These are phyloP conservation scores for Tachystola acroxantha DNA, from an alignment of 2,888 invertebrate species.

Conservation along the genomic window DNA sequence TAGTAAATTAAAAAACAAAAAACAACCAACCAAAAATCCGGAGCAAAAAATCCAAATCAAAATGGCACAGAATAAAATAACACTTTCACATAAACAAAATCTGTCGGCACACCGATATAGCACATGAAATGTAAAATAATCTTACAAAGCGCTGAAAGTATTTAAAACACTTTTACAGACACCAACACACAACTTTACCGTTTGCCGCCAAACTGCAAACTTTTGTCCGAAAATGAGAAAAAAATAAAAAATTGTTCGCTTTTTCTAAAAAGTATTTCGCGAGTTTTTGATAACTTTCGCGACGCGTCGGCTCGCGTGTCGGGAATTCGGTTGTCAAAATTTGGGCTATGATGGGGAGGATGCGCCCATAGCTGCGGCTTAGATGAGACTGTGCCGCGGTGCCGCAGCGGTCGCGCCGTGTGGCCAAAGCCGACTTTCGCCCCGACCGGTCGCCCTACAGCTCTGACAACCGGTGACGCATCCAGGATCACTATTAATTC, in stretches of 20 bases:
- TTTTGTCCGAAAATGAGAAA: conserved; percentile 23
- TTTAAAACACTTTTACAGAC: conserved; percentile 57
- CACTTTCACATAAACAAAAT: conserved; percentile 68
- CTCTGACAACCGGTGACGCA: conserved; percentile 65
- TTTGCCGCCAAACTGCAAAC: conserved; percentile 61
- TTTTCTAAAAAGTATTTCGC: conserved; percentile 33
- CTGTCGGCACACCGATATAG: conserved; percentile 55
- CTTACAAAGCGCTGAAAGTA: conserved; percentile 57
- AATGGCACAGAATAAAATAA: conserved; percentile 68
- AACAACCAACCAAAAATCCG: conserved; percentile 72
- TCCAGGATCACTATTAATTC: conserved; percentile 66
- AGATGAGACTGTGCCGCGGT: conserved; percentile 74
- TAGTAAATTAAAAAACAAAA: conserved; percentile 30
- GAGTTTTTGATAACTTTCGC: conserved; percentile 48
- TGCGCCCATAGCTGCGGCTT: conserved; percentile 76
- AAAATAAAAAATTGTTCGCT: conserved; percentile 5
- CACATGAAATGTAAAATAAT: conserved; percentile 56
- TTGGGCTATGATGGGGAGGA: conserved; percentile 75
- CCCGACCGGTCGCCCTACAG: conserved; percentile 76
- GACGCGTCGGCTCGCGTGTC: conserved; percentile 54
- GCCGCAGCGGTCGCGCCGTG: conserved; percentile 63
- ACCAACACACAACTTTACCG: conserved; percentile 73
- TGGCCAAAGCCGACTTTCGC: conserved; percentile 71
- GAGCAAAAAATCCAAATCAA: conserved; percentile 73
- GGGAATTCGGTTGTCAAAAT: conserved; percentile 53